Evolutionary conservation across 2,888 invertebrate genomes (phyloP), one percentile per base, ranked within the genome.

Genomic region (Drosophila sordidapex): DNA sequence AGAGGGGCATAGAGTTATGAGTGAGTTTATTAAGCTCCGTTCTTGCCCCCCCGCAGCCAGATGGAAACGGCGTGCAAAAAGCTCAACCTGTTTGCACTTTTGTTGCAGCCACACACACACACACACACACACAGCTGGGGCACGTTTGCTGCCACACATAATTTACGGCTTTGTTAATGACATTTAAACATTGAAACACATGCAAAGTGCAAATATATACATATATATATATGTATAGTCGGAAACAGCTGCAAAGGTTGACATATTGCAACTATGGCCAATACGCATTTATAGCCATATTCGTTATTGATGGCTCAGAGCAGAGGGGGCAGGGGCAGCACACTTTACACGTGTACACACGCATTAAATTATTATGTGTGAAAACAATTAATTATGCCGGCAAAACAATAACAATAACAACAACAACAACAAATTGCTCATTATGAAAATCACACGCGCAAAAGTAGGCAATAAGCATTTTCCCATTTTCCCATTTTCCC

Each of bases 351-450:
- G 85, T 87, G 88, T 86, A 87, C 63, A 71, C 58, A 65, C 75
- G 82, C 59, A 87, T 89, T 83, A 84, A 90, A 90, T 90, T 91
- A 91, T 91, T 91, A 92, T 91, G 92, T 91, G 91, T 91, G 91
- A 92, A 91, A 92, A 91, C 91, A 92, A 91, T 92, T 91, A 91
- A 92, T 91, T 92, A 91, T 91, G 79, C 86, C 61, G 71, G 69
- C 59, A 72, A 70, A 57, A 74, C 73, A 65, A 35, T 29, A 31
- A 51, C 46, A 43, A 13, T 18, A 40, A 49, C 27, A 27, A 27
- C 25, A 25, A 25, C 25, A 25, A 27, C 53, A 51, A 59, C 64
- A 75, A 75, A 68, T 74, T 67, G 87, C 87, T 85, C 89, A 87
- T 85, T 87, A 85, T 89, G 77, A 65, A 76, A 89, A 87, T 81